These are phyloP conservation scores for Stenoptilia bipunctidactyla DNA, from an alignment of 2,888 invertebrate species.

Conservation along the genomic window DNA sequence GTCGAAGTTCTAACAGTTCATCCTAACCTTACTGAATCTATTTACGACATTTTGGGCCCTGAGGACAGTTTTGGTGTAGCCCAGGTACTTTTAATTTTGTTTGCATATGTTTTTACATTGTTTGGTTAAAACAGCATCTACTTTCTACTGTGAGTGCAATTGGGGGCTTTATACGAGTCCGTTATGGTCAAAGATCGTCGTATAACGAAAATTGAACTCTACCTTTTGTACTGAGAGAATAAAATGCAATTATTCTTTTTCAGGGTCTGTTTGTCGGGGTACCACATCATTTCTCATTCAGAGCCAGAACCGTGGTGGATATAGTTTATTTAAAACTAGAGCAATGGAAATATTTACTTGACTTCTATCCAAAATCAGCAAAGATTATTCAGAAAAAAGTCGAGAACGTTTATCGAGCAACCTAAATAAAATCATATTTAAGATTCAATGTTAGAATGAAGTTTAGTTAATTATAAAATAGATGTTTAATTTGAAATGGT, in stretches of 20 bases:
- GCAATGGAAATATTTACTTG: conserved; percentile 63
- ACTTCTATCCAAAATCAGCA: conserved; percentile 55
- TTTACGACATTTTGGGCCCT: conserved; percentile 62
- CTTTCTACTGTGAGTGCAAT: no score
- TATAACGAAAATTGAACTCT: no score
- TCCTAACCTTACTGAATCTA: conserved; percentile 57
- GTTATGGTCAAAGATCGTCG: no score
- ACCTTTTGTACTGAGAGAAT: no score
- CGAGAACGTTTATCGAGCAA: conserved; percentile 56
- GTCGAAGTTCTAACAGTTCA: conserved; percentile 68
- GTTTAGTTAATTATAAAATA: background rate
- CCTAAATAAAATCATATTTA: conserved; percentile 21
- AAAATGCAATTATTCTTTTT: conserved; percentile 14
- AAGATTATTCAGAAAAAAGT: conserved; percentile 51
- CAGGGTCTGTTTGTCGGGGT: conserved; percentile 66
- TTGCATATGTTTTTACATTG: no score
- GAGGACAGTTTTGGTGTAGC: conserved; percentile 69
- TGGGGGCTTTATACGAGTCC: no score
- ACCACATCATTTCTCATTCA: conserved; percentile 66
- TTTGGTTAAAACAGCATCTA: no score
- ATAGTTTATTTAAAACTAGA: conserved; percentile 59
- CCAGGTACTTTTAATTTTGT: no score
- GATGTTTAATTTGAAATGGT: background rate
- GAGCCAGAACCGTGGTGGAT: conserved; percentile 64
- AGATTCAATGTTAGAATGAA: conserved; percentile 5